Evolutionary conservation across 2,888 invertebrate species (phyloP), one percentile per base, ranked within the genome.

Genomic region (Lycocerus yunnanus): DNA sequence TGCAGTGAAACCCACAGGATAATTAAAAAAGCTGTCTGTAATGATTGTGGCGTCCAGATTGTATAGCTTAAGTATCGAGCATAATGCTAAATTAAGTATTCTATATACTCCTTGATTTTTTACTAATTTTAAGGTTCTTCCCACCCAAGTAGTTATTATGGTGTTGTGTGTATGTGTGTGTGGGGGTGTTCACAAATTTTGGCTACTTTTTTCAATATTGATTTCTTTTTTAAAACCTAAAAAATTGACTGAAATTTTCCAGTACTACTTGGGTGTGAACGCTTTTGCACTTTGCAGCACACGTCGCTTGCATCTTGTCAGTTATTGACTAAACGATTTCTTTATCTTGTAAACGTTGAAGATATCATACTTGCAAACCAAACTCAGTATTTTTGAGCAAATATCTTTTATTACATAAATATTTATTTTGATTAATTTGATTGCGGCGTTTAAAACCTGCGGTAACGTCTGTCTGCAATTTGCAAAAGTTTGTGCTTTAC

Each of bases 31-130:
- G 77, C 76, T 80, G 79, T 80, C 77, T 81, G 81, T 81, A 80
- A 81, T 79, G 79, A 80, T 80, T 75, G 80, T 81, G 80, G 81
- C 81, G 81, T 81, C 81, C 81, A 81, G 75, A 80, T 80, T 81
- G 80, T 81, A 81, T 81, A 81, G 81, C 81, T 81, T 81, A 80
- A 80, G 79, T 79, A 78, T 73, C 71, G 78, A 80, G 78, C 78
- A 69, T 77, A 77, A 69, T 75, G 79, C 79, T 78, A 74, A 76
- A 68, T 77, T 79, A 72, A 76, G 77, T 79, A 79, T 68, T 77
- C 77, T 77, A 75, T 77, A 79, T 79, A 79, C 68, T 75, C 74
- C 70, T 72, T 59, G 71, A 69, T 72, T 75, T 72, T 58, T 61
- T 76, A 76, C 43, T 43, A 43, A 24, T 14, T 66, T 66, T 27